Evolutionary conservation across 2,113 vertebrate genomes (phyloP), one percentile per base, ranked within the genome.

Genomic region (Syrrhaptes paradoxus): DNA sequence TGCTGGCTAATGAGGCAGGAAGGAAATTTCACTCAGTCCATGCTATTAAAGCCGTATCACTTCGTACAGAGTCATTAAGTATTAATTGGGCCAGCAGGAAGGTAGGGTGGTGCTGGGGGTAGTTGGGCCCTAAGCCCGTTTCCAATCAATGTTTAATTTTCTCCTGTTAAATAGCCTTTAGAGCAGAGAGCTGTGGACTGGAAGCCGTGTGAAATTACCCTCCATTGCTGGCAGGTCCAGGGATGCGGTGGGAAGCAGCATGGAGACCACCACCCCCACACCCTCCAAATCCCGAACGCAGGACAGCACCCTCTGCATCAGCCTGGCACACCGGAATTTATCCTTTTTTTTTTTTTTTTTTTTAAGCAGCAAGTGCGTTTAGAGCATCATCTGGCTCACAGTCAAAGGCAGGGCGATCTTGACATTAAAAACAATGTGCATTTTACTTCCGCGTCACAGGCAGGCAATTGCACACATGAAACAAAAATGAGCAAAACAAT

Each of bases 381-480:
- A 8, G 26, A 43, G 36, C 4, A 20, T 25, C 26, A 4, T 22
- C 25, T 11, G 31, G 41, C 6, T 48, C 36, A 9, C 38, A 49
- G 34, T 6, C 25, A 63, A 28, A 32, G 34, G 54, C 24, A 41
- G 12, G 49, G 18, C 7, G n/a, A 22, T 13, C 31, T n/a, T 4
- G 19, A 59, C 36, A 28, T 43, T 5, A 12, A 43, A 58, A 19
- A 12, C 6, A 24, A 28, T 6, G 36, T 13, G 22, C 11, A 3
- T 36, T 65, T 43, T 24, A 8, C 13, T 22, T 18, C 26, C 1
- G 5, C 32, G 48, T 38, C 31, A n/a, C 58, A 46, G 21, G 7
- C 13, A 13, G 0, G 15, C 16, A 72, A 17, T n/a, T 13, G 17
- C 7, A 22, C 20, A 5, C 0, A 8, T 36, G n/a, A 59, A 29